phyloP scores from a whole-genome alignment of 2,888 invertebrate genomes.

The Chymomyza procnemis region DNA sequence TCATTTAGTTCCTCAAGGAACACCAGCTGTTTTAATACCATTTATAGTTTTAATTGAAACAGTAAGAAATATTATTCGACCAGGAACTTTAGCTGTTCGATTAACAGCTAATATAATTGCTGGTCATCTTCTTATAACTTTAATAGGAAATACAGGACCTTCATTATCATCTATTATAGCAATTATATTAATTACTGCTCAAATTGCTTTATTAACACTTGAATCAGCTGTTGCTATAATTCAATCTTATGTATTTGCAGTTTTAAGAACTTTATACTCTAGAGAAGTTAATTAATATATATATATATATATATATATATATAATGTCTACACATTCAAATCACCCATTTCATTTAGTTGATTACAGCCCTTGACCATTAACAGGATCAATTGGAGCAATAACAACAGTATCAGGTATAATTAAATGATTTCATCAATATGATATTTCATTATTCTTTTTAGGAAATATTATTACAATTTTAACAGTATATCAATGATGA shows the following conservation, averaged over 20 bases:
- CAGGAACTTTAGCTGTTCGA: slow-evolving; percentile 84
- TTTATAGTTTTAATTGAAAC: slow-evolving; percentile 88
- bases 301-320: no score
- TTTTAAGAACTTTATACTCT: neutral
- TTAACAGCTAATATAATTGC: slow-evolving; percentile 89
- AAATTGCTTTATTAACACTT: slow-evolving; percentile 79
- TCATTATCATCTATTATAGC: slow-evolving; percentile 54
- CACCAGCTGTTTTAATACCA: slow-evolving; percentile 83
- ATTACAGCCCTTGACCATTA: slow-evolving; percentile 83
- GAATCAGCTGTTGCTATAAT: slow-evolving; percentile 81
- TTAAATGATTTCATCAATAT: slow-evolving; percentile 83
- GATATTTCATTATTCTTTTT: slow-evolving; percentile 80
- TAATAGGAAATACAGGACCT: slow-evolving; percentile 79
- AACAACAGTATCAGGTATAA: slow-evolving; percentile 81
- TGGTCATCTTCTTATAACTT: slow-evolving; percentile 84
- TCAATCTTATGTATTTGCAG: slow-evolving; percentile 76
- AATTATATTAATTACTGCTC: slow-evolving; percentile 72
- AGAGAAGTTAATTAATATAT: slow-evolving; percentile 64
- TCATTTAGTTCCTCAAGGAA: slow-evolving; percentile 85
- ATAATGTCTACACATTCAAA: slow-evolving; percentile 80
- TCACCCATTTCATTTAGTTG: slow-evolving; percentile 84
- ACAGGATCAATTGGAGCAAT: slow-evolving; percentile 81
- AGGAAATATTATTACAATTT: slow-evolving; percentile 72
- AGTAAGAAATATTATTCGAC: slow-evolving; percentile 86
- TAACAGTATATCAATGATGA: slow-evolving; percentile 83